phyloP scores from a whole-genome alignment of 2,888 invertebrate species.

The Marronus borbonicus region DNA sequence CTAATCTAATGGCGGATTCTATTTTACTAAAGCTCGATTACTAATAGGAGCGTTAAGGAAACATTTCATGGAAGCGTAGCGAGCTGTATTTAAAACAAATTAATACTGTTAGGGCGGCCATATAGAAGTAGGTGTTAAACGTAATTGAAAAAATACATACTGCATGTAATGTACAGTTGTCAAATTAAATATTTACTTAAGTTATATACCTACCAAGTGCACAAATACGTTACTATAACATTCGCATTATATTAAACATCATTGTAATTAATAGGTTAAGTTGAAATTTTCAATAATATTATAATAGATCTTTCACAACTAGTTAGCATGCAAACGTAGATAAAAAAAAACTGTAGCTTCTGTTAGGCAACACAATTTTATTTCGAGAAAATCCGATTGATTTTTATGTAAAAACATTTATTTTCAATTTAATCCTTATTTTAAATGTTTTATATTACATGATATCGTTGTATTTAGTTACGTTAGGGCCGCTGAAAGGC shows the following conservation, averaged over 20 bases:
- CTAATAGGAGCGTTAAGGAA: background rate
- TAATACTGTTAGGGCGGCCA: slow-evolving; percentile 10
- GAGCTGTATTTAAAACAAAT: background rate
- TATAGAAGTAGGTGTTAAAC: slow-evolving; percentile 38
- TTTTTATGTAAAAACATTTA: no score
- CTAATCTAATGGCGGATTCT: no score
- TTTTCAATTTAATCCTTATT: no score
- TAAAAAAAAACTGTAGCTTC: background rate
- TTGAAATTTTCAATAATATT: slow-evolving; percentile 18
- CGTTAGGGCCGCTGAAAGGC: no score
- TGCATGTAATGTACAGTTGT: slow-evolving; percentile 35
- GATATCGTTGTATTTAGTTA: no score
- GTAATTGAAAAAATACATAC: slow-evolving; percentile 39
- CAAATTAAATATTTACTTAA: slow-evolving; percentile 39
- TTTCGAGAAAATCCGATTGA: no score
- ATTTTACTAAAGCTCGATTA: no score
- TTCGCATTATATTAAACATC: slow-evolving; percentile 19
- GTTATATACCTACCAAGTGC: slow-evolving; percentile 38
- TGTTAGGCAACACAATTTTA: no score
- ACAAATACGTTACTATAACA: slow-evolving; percentile 31
- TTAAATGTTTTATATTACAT: no score
- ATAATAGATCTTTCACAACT: slow-evolving; percentile 4
- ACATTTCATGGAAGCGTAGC: background rate
- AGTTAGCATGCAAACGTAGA: background rate
- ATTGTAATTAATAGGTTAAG: slow-evolving; percentile 24